These are phyloP conservation scores for Noctilio leporinus DNA, from an alignment of 2,113 vertebrate species.

Conservation along the genomic window DNA sequence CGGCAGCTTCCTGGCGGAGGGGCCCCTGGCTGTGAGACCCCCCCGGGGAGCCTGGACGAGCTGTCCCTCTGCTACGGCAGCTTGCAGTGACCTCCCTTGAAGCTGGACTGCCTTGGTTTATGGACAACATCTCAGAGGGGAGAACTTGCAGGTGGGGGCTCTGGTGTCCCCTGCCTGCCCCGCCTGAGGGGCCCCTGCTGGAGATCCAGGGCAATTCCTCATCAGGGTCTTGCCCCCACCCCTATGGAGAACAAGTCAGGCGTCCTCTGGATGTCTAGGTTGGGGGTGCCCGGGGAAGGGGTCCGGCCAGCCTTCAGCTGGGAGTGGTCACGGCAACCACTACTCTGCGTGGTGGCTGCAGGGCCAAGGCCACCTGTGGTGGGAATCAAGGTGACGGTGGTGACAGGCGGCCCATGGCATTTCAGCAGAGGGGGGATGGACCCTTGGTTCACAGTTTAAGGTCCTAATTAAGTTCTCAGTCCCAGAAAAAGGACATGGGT, in stretches of 20 bases:
- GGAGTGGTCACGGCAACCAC: neutral
- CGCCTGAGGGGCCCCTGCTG: accelerated
- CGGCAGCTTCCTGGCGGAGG: neutral
- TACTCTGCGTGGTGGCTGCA: accelerated
- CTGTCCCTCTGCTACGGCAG: accelerated
- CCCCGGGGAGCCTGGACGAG: neutral
- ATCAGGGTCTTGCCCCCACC: neutral
- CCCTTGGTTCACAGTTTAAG: accelerated
- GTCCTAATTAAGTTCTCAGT: neutral
- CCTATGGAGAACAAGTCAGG: neutral
- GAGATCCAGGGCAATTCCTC: neutral
- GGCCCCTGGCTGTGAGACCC: neutral
- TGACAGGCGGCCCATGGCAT: no score
- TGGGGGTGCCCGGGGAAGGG: accelerated
- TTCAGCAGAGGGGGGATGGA: neutral
- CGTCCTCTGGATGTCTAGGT: accelerated
- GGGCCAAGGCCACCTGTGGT: accelerated
- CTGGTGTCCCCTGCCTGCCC: accelerated
- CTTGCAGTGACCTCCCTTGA: no score
- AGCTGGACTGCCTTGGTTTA: accelerated
- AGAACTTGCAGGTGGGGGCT: accelerated
- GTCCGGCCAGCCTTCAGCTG: neutral
- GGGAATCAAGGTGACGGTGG: neutral
- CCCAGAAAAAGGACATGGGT: neutral
- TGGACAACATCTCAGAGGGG: accelerated